Base-by-base conservation (phyloP, 1,140 invertebrate species). In the Antheraea mylitta region DNA sequence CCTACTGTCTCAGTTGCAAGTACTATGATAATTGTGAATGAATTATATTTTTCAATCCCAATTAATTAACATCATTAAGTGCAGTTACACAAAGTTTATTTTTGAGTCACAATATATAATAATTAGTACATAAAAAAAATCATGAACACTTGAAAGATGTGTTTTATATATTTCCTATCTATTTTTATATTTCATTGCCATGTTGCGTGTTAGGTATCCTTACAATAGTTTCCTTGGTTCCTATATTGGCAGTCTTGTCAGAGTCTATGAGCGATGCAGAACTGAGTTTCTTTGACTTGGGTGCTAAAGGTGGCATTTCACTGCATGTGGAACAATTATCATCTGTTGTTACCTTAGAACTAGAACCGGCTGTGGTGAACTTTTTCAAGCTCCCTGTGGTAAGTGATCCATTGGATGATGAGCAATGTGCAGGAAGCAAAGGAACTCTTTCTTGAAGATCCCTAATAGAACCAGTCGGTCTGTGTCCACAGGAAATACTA, bases 241-340 rank as follows among this genome's bases (percentile, higher is more conserved):
- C 83, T 45, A 85, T 67, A 18, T 22, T 61, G 60, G 38, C 64
- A 19, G 19, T 48, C 74, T 85, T 90, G 42, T 86, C 87, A 3
- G 83, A 81, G 60, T 91, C 89, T 62, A 91, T 87, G 13, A 90
- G 83, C 0, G 89, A 90, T 2, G 82, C 86, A 0, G 87, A 87
- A 59, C 86, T 87, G 42, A 83, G 84, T 75, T 91, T 91, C 60
- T 91, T 91, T 8, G 85, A 80, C 68, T 89, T 90, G 0, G 89
- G 89, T 0, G 77, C 88, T 7, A 90, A 75, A 0, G 87, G 87
- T 16, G 89, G 89, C 7, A 87, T 80, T 67, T 91, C 89, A 61
- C 87, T 89, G 67, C 87, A 86, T 1, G 86, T 89, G 18, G 87
- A 91, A 61, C 86, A 83, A 45, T 81, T 87, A 48, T 91, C 89